A percentile compares a stretch with the other conserved stretches of the same genome.
phyloP scores from a whole-genome alignment of 1,140 invertebrate genomes.

The Antheraea pernyi region DNA sequence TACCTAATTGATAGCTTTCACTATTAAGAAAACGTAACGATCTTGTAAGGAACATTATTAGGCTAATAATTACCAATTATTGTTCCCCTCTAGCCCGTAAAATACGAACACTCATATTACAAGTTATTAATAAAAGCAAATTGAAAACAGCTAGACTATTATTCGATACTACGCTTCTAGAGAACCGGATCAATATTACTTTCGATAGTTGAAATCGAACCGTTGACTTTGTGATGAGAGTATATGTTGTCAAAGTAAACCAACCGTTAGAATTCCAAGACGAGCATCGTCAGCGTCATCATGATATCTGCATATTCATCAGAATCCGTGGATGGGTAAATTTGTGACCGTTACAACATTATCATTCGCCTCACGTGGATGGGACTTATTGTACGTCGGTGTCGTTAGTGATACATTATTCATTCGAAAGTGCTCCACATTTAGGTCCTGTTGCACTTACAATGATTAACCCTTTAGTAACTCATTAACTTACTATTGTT shows the following conservation, averaged over 20 bases:
- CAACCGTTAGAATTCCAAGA: slow-evolving; percentile 69
- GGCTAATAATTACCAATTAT: too few relatives aligned
- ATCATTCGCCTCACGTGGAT: slow-evolving; percentile 50
- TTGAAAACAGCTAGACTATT: background rate
- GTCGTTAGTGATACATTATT: slow-evolving; percentile 47
- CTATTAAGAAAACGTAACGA: too few relatives aligned
- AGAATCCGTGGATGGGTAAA: slow-evolving; percentile 55
- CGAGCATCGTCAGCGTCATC: slow-evolving; percentile 45
- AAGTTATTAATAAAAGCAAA: background rate
- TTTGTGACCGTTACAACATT: slow-evolving; percentile 53
- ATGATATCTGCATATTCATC: slow-evolving; percentile 68
- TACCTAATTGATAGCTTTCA: too few relatives aligned
- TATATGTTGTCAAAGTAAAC: slow-evolving; percentile 58
- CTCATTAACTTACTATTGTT: background rate
- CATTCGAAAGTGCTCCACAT: slow-evolving; percentile 39
- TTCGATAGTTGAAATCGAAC: slow-evolving; percentile 53
- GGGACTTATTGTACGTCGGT: slow-evolving; percentile 28
- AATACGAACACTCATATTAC: too few relatives aligned
- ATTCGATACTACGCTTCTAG: background rate
- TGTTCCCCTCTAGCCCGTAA: too few relatives aligned
- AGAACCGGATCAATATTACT: slow-evolving; percentile 58
- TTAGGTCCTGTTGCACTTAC: slow-evolving; percentile 31
- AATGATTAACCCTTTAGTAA: background rate
- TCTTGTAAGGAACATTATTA: too few relatives aligned
- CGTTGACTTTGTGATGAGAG: slow-evolving; percentile 30